phyloP scores from a whole-genome alignment of 1,140 invertebrate genomes.

The Pinna nobilis region DNA sequence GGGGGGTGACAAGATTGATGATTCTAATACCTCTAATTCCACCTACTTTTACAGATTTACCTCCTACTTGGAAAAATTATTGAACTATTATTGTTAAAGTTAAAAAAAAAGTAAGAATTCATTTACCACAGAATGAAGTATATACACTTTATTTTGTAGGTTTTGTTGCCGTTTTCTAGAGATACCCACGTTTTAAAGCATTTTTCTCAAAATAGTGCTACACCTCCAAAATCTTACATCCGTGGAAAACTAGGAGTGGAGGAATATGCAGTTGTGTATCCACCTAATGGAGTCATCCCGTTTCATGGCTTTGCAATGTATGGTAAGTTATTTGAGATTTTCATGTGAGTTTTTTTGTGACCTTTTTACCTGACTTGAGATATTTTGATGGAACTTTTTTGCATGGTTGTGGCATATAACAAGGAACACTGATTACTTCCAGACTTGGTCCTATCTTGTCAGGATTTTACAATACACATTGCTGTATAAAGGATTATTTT shows the following conservation, averaged over 20 bases:
- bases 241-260: slow-evolving; percentile 71
- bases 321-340: slow-evolving; percentile 79
- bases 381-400: no score
- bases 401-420: no score
- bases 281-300: slow-evolving; percentile 95
- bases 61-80: background rate
- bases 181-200: slow-evolving; percentile 86
- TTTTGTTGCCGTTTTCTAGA: slow-evolving; percentile 94
- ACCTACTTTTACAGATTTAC: background rate
- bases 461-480: no score
- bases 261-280: slow-evolving; percentile 83
- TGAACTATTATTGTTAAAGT: background rate
- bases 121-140: no score
- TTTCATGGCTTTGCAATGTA: slow-evolving; percentile 99
- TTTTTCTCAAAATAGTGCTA: slow-evolving; percentile 72
- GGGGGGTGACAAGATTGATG: no score
- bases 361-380: no score
- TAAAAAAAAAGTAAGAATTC: background rate
- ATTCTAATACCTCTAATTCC: no score
- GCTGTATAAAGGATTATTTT: no score
- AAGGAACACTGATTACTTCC: no score
- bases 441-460: no score
- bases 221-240: slow-evolving; percentile 73
- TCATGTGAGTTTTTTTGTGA: background rate
- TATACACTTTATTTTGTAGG: slow-evolving; percentile 73